A percentile compares a stretch with the other conserved stretches of the same genome.
Conservation (phyloP, 2,113 vertebrate species). For the Sander lucioperca region DNA sequence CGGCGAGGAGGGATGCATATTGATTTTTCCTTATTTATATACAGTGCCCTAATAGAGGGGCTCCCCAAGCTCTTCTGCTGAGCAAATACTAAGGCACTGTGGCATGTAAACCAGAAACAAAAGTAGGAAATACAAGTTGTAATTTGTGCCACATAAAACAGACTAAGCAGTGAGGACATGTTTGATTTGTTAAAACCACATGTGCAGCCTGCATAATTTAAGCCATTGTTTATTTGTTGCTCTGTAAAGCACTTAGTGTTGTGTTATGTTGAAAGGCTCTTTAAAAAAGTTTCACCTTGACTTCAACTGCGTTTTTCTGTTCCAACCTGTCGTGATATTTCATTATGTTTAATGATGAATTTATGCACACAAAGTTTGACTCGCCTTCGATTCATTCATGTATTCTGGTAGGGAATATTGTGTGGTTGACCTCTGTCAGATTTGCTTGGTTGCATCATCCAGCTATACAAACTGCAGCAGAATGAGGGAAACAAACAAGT, state of each 20-base stretch:
- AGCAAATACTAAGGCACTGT: conserved; percentile 55
- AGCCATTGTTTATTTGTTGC: conserved; percentile 39
- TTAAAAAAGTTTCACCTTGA: conserved; percentile 65
- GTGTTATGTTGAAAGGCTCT: conserved; percentile 39
- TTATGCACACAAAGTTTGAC: conserved; percentile 45
- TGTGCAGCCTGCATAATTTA: conserved; percentile 13
- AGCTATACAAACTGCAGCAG: conserved; percentile 45
- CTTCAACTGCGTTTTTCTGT: conserved; percentile 32
- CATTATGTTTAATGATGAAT: conserved; percentile 61
- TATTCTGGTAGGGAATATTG: conserved; percentile 39
- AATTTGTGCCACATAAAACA: background rate
- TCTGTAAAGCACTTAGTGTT: conserved; percentile 46
- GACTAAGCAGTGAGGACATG: background rate
- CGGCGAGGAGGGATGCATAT: conserved; percentile 69
- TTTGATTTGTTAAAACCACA: conserved; percentile 40
- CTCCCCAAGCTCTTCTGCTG: conserved; percentile 47
- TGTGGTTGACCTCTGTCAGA: conserved; percentile 63
- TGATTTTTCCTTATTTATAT: conserved; percentile 73
- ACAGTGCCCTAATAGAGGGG: conserved; percentile 51
- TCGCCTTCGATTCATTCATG: conserved; percentile 51
- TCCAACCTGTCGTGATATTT: conserved; percentile 23
- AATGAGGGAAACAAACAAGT: conserved; percentile 71
- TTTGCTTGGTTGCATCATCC: conserved; percentile 54
- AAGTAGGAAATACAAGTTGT: conserved; percentile 6
- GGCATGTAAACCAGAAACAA: conserved; percentile 46